Evolutionary conservation across 2,797 vertebrate species (phyloP), one percentile per base, ranked within the genome.

Genomic region (Phataginus tetradactyla): DNA sequence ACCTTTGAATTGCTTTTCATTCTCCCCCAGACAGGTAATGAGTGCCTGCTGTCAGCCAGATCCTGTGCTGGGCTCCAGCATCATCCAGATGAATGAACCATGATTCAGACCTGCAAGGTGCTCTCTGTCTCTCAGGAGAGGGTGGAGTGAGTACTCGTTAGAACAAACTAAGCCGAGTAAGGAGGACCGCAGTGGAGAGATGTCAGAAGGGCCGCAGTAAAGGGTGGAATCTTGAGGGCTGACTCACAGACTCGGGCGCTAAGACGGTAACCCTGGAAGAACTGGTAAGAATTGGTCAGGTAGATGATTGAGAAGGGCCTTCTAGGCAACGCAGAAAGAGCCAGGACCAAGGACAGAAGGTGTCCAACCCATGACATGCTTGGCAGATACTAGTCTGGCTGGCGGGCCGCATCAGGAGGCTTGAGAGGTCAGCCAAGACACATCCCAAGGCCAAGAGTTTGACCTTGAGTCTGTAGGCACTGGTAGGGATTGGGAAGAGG

Each of bases 151-250:
- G 10, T 20, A 37, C 51, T 84, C 13, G 1, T 32, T 15, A 53
- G 15, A 57, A 42, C 55, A 29, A 42, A 7, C 34, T 18, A 32
- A 85, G 21, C 74, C 17, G 63, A 57, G 85, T 1, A 5, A 42
- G 42, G 15, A 88, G 29, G 49, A 53, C 4, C 4, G 7, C 51
- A 2, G 2, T 9, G 1, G 18, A 86, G 13, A 5, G 4, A 3
- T 5, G 9, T 1, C n/a, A 32, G 59, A 63, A 23, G 29, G 59
- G 6, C n/a, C 25, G 1, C 13, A 1, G 17, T 11, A 1, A 59
- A 61, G 15, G 53, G 10, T 4, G 21, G 14, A 69, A 64, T 59
- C 64, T 2, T 1, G 18, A 12, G 20, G 4, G 13, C 57, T 11
- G 39, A 7, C n/a, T 64, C n/a, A 3, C 21, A 34, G 32, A 91